Evolutionary conservation across 2,797 vertebrate species (phyloP), one percentile per base, ranked within the genome.

Genomic region (Rhynchotus rufescens): DNA sequence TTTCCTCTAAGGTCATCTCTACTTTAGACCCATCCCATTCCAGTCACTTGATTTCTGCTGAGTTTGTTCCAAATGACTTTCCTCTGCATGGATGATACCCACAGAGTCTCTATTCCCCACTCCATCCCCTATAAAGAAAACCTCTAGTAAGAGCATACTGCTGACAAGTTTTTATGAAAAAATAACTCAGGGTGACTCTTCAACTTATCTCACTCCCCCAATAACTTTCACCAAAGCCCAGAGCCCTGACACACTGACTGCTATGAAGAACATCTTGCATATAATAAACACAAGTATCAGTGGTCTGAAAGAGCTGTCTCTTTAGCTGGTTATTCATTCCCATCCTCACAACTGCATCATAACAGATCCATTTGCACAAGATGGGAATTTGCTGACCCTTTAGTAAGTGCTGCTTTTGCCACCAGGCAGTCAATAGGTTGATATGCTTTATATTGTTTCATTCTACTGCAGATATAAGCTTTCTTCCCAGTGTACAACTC

Each of bases 321-420:
- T 45, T 71, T 56, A 38, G 28, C 32, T 42, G 22, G 19, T 19
- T 23, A 36, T 45, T 78, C n/a, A 14, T 25, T 59, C 30, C 32
- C 52, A 6, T 26, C 75, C 57, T 56, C 60, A 23, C 1, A 0
- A 59, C 52, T 51, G 42, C 62, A 75, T 52, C 2, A 0, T 20
- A 80, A 59, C 38, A 32, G 12, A 6, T n/a, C 34, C 26, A 23
- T 44, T 47, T 64, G 32, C 45, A 54, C 17, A 25, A 54, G 6
- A 65, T 0, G 4, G 15, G 21, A 76, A 23, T 4, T 1, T 2
- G 38, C 32, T 5, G 56, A 51, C 15, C 21, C 36, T 45, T 15
- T 34, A n/a, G 19, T 47, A 69, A 20, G 51, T 5, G 22, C 8
- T 36, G 38, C 20, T 92, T 73, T 61, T 4, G 7, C n/a, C 56